Conservation (phyloP, 1,140 invertebrate species). For the Drosophila lacertosa region DNA sequence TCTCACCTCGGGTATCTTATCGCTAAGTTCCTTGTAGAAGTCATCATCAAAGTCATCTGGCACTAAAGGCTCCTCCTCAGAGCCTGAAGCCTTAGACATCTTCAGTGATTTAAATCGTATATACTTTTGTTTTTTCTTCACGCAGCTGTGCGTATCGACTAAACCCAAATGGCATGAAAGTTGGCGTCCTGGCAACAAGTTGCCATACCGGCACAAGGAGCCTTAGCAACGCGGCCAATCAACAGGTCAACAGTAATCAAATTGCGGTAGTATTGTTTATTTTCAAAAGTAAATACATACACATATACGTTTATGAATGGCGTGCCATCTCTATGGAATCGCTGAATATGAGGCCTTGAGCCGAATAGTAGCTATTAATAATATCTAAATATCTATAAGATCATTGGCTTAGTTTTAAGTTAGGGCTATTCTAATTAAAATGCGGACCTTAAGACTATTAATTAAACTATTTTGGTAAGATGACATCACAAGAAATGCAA, state of each 20-base stretch:
- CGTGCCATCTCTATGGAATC: conserved; percentile 44
- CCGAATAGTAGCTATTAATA: conserved; percentile 27
- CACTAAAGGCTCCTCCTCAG: conserved; percentile 79
- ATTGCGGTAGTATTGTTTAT: conserved; percentile 14
- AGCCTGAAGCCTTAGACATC: conserved; percentile 77
- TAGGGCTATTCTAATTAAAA: conserved; percentile 15
- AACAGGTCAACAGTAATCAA: conserved; percentile 38
- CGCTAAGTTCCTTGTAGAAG: conserved; percentile 65
- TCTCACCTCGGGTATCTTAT: conserved; percentile 74
- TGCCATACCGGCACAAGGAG: conserved; percentile 53
- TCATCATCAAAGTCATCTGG: conserved; percentile 82
- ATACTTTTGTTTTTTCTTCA: conserved; percentile 1
- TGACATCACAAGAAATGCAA: conserved; percentile 55
- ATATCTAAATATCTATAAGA: conserved; percentile 1
- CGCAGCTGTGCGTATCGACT: conserved; percentile 43
- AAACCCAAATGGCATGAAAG: conserved; percentile 33
- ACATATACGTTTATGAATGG: conserved; percentile 14
- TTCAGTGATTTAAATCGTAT: too few species aligned
- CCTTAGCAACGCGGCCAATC: conserved; percentile 36
- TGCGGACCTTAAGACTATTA: conserved; percentile 24
- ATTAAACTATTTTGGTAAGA: conserved; percentile 27
- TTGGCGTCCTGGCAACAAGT: conserved; percentile 67
- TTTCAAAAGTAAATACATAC: conserved; percentile 9
- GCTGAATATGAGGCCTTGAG: conserved; percentile 2
- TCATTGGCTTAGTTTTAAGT: not conserved